Conservation (phyloP, 1,140 invertebrate genomes). For the Dryas iulia region DNA sequence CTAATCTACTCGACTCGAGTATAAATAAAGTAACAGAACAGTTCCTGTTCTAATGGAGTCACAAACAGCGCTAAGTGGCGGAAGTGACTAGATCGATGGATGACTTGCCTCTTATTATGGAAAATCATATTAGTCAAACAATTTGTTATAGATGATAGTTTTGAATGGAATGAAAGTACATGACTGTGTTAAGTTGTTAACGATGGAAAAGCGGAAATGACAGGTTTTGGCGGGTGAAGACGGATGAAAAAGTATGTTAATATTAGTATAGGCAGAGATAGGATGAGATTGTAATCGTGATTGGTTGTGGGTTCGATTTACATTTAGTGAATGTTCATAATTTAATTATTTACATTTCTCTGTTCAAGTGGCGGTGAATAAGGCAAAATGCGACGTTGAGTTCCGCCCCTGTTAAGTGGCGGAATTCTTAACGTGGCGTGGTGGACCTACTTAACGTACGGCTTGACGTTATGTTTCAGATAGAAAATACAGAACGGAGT, state of each 20-base stretch:
- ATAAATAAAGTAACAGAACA: neutral
- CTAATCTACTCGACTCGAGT: neutral
- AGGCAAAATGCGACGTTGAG: no score
- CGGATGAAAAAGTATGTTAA: neutral
- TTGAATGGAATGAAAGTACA: slow-evolving; percentile 1
- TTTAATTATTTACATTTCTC: no score
- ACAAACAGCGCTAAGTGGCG: slow-evolving; percentile 15
- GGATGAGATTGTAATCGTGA: no score
- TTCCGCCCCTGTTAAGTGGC: no score
- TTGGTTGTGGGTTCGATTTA: no score
- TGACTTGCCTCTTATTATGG: neutral
- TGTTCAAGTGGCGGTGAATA: no score
- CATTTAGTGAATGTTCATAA: no score
- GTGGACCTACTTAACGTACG: no score
- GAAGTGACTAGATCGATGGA: neutral
- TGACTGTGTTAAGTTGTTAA: neutral
- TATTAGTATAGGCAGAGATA: no score
- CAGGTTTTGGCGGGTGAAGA: neutral
- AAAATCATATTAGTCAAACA: slow-evolving; percentile 5
- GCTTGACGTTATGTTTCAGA: no score
- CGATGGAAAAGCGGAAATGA: neutral
- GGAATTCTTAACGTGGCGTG: no score
- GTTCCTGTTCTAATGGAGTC: slow-evolving; percentile 17
- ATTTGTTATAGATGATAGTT: slow-evolving; percentile 2
- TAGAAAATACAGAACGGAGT: no score